Base-by-base conservation (phyloP, 1,140 invertebrate species). In the Octopus sinensis region DNA sequence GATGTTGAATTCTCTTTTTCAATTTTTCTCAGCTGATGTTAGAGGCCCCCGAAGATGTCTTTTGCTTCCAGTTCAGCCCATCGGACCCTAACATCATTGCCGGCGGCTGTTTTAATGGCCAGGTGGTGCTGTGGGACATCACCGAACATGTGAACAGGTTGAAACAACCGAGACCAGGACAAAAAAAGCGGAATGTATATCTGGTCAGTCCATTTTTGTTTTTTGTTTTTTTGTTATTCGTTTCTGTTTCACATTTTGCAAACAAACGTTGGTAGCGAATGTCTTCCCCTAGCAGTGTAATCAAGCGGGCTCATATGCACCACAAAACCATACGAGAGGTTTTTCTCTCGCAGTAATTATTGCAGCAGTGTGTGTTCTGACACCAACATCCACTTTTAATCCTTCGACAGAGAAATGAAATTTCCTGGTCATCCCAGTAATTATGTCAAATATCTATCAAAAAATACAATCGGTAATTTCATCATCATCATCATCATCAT, bases 21-120 rank as follows among this genome's bases (percentile, higher is more conserved):
- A 77, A 54, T 82, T 78, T 62, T 78, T 85, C 86, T 7, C 85
- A 92, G 91, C 83, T 92, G 78, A 84, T 92, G 75, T 81, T 92
- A 54, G 91, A 92, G 84, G 90, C 91, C 12, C 91, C 91, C 53
- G 90, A 91, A 82, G 92, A 92, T 83, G 89, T 92, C 53, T 85
- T 88, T 78, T 88, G 88, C 71, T 91, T 92, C 83, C 85, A 89
- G 81, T 91, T 92, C 79, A 90, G 88, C 85, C 91, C 91, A 4
- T 86, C 89, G 0, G 89, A 91, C 80, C 89, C 91, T 5, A 89
- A 92, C 83, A 86, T 91, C 10, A 86, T 92, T 7, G 89, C 86
- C 80, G 92, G 91, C 54, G 92, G 92, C n/a, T 92, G 91, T 86
- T 88, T 90, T 52, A 92, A 91, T 88, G 92, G 92, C 10, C 91